These are phyloP conservation scores for Trichopoda pennipes DNA, from an alignment of 2,888 invertebrate species.

Conservation along the genomic window DNA sequence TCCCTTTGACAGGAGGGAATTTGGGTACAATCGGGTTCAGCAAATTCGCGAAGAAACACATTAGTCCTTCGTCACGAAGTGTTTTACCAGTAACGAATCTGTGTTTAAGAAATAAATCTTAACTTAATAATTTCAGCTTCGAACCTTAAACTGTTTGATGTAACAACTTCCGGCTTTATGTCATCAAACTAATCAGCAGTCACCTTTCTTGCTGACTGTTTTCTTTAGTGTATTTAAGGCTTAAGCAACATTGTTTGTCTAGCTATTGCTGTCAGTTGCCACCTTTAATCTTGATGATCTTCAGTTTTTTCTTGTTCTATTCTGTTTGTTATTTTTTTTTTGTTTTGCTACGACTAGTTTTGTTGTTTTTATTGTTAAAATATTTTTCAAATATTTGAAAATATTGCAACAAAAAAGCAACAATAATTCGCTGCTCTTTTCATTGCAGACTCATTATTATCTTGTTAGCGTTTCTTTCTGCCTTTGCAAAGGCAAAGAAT, in stretches of 20 bases:
- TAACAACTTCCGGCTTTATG: too few relatives aligned
- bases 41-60: too few relatives aligned
- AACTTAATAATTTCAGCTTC: too few relatives aligned
- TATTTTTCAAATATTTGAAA: constrained; percentile 48
- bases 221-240: constrained; percentile 9
- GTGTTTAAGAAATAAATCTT: too few relatives aligned
- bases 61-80: too few relatives aligned
- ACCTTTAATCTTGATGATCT: constrained; percentile 51
- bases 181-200: too few relatives aligned
- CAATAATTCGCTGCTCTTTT: constrained; percentile 30
- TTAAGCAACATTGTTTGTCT: constrained; percentile 9
- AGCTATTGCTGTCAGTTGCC: constrained; percentile 52
- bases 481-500: constrained; percentile 8
- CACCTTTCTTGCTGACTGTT: background rate
- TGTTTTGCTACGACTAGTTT: too few relatives aligned
- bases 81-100: too few relatives aligned
- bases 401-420: constrained; percentile 4
- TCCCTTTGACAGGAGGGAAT: too few relatives aligned
- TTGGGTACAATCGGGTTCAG: too few relatives aligned
- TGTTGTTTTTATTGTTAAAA: constrained; percentile 46
- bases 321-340: too few relatives aligned
- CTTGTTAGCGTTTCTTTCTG: background rate
- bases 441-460: constrained; percentile 34
- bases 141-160: too few relatives aligned
- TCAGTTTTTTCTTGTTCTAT: constrained; percentile 2